phyloP scores from a whole-genome alignment of 2,113 vertebrate genomes.

The Galbula dea region DNA sequence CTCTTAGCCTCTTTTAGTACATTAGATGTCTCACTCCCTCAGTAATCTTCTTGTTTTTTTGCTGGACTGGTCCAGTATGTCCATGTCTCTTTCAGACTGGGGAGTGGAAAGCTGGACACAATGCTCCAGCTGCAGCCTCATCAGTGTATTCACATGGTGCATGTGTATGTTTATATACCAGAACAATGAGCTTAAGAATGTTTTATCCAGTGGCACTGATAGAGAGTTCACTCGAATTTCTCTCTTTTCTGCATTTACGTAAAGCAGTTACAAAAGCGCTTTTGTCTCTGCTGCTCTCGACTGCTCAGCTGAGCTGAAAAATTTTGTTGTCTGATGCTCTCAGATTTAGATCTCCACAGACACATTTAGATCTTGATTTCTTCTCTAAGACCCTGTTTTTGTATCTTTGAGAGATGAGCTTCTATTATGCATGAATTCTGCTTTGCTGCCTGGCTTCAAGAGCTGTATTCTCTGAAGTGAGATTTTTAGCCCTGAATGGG shows the following conservation, averaged over 20 bases:
- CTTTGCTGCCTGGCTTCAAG: neutral
- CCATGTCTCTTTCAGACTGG: too few relatives aligned
- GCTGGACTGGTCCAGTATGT: neutral
- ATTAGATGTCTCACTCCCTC: neutral
- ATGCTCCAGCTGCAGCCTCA: neutral
- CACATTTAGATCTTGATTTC: neutral
- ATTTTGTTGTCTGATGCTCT: neutral
- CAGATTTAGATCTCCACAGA: neutral
- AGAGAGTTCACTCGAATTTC: neutral
- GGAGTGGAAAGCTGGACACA: neutral
- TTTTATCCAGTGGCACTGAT: neutral
- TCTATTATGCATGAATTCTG: neutral
- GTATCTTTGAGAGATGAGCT: neutral
- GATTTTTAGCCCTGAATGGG: neutral
- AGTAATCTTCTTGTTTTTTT: neutral
- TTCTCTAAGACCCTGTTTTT: neutral
- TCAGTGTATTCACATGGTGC: neutral
- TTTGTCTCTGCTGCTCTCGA: neutral
- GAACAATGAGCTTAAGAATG: neutral
- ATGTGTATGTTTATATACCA: neutral
- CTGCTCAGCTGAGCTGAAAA: neutral
- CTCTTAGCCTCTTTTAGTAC: neutral
- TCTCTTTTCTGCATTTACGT: neutral
- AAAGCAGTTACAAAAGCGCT: neutral
- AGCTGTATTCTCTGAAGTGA: neutral